These are phyloP conservation scores for Melanotaenia duboulayi DNA, from an alignment of 2,113 vertebrate species.

Conservation along the genomic window DNA sequence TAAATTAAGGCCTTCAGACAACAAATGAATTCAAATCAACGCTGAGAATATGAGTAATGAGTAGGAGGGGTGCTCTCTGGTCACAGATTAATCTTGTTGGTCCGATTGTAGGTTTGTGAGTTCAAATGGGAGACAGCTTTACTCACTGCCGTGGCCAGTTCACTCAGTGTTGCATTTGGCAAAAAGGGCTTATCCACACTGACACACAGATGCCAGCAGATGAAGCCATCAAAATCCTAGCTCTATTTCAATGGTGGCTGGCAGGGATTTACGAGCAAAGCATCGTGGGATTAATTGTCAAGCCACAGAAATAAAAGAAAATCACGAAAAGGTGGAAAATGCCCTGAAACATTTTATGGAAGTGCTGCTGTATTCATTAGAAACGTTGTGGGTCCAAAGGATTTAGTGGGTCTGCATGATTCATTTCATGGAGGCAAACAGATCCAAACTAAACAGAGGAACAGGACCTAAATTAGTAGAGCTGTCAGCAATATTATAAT, in stretches of 20 bases:
- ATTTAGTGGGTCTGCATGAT: conserved; percentile 35
- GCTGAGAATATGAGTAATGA: conserved; percentile 60
- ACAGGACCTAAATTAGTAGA: conserved; percentile 10
- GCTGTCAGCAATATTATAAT: no score
- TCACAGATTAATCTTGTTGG: conserved; percentile 51
- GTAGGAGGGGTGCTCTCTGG: conserved; percentile 11
- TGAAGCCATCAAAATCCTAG: conserved; percentile 54
- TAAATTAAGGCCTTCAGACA: conserved; percentile 53
- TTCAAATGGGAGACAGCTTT: conserved; percentile 57
- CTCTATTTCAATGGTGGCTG: conserved; percentile 44
- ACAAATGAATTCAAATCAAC: conserved; percentile 57
- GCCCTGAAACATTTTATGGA: conserved; percentile 58
- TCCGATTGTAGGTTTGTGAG: conserved; percentile 59
- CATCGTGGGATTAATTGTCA: conserved; percentile 59
- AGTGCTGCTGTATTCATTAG: conserved; percentile 51
- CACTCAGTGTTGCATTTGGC: conserved; percentile 70
- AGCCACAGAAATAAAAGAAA: conserved; percentile 62
- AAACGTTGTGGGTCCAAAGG: conserved; percentile 32
- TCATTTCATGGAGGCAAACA: conserved; percentile 24
- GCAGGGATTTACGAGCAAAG: conserved; percentile 60
- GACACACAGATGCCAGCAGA: conserved; percentile 59
- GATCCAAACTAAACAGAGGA: conserved; percentile 39
- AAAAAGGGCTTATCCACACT: conserved; percentile 40
- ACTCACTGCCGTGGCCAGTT: conserved; percentile 64
- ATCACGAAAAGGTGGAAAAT: conserved; percentile 69